Base-by-base conservation (phyloP, 2,888 invertebrate genomes). In the Zygogramma bicolorata region DNA sequence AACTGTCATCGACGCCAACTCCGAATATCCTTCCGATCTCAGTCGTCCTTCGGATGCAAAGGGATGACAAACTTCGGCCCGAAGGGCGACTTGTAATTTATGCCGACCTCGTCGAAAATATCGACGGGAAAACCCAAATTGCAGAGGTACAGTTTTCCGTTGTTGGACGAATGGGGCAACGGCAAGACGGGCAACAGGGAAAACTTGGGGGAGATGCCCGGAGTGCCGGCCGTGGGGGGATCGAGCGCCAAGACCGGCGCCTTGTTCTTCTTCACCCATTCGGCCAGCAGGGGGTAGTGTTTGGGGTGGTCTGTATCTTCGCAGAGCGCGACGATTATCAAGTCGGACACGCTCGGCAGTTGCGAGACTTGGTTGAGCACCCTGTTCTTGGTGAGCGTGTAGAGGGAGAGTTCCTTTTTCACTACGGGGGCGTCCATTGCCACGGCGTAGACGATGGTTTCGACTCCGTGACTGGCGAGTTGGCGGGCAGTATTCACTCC, bases 71-170 rank as follows among this genome's bases (percentile, higher is more conserved):
- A 94, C 88, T 94, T 94, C 68, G 93, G 92, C 67, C 94, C 94
- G 83, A 96, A 97, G 6, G 97, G 97, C 77, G 96, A 93, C 82
- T 92, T 91, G 88, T 96, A 97, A 76, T 90, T 89, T 75, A 97
- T 92, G 68, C 93, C 93, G 79, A 93, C 91, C 81, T 93, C 93
- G 65, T 89, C 88, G 88, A 93, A 96, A 81, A 96, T 90, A 85
- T 91, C 91, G 78, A 91, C 89, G 29, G 97, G 96, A 83, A 96
- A 90, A 79, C 94, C 94, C 83, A 96, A 89, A 89, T 96, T 95
- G 85, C 95, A 95, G 77, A 97, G 90, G 89, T 95, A 96, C 80
- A 96, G 88, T 86, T 93, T 93, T 61, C 94, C 93, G 83, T 91
- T 91, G 80, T 89, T 89, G 71, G 88, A 85, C 70, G 90, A 88